Percentiles rank a stretch among this genome's conserved stretches.
Evolutionary conservation across 2,797 vertebrate species (phyloP).

Genomic region (Ibycter americanus): DNA sequence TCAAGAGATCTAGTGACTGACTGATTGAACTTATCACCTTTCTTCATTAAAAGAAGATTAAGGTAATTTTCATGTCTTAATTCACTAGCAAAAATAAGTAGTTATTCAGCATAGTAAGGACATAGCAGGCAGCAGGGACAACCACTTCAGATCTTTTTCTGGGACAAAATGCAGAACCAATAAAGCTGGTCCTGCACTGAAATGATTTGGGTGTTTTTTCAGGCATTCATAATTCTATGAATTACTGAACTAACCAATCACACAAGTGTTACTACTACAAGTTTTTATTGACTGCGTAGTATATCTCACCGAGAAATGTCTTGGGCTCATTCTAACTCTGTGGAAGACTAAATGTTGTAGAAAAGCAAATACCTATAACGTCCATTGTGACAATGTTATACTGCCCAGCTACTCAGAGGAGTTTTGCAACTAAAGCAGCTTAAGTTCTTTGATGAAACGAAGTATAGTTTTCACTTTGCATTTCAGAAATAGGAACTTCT

Average conservation of each 20-base stretch:
- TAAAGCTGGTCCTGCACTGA: not conserved
- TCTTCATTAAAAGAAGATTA: not conserved
- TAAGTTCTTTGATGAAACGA: not conserved
- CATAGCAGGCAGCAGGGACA: not conserved
- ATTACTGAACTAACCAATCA: not conserved
- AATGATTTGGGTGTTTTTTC: not conserved
- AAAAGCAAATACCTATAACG: rapidly evolving
- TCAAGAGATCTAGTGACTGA: not conserved
- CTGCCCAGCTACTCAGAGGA: not conserved
- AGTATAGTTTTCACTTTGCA: not conserved
- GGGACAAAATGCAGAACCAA: not conserved
- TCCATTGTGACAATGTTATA: rapidly evolving
- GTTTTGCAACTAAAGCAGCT: not conserved
- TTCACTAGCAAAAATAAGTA: not conserved
- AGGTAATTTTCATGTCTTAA: not conserved
- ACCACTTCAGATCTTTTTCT: not conserved
- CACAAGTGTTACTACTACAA: not conserved
- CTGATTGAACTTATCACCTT: not conserved
- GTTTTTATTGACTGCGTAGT: not conserved
- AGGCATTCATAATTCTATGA: not conserved
- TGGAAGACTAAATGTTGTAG: not conserved
- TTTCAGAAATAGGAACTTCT: not conserved
- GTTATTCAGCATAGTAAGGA: not conserved
- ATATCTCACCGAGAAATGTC: not conserved
- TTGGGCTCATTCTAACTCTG: not conserved